phyloP scores from a whole-genome alignment of 2,888 invertebrate genomes.

The Tribolium freemani region DNA sequence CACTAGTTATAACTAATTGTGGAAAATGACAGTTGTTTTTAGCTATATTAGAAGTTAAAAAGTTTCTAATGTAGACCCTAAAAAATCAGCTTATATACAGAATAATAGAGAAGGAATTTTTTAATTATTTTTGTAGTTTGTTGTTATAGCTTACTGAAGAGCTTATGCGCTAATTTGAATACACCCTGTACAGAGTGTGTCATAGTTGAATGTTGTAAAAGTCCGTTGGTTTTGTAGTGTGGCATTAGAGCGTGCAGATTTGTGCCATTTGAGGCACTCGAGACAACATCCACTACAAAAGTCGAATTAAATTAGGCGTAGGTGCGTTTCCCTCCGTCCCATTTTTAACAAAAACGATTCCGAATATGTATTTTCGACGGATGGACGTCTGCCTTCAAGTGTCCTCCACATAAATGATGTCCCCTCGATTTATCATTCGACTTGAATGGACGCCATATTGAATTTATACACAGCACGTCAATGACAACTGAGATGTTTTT shows the following conservation, averaged over 20 bases:
- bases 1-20: no score
- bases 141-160: no score
- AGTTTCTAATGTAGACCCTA: no score
- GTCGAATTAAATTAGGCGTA: conserved; percentile 48
- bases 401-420: conserved; percentile 55
- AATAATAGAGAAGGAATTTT: no score
- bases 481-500: conserved; percentile 58
- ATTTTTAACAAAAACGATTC: conserved; percentile 34
- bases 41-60: no score
- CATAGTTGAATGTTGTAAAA: no score
- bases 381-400: conserved; percentile 47
- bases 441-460: conserved; percentile 58
- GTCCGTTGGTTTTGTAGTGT: not conserved
- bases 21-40: no score
- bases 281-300: conserved; percentile 39
- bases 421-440: conserved; percentile 59
- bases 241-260: not conserved
- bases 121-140: no score
- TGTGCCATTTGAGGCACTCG: conserved; percentile 1
- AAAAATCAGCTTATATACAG: no score
- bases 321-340: conserved; percentile 18
- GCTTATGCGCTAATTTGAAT: no score
- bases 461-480: conserved; percentile 58
- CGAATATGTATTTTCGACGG: conserved; percentile 36
- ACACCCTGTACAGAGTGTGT: no score